phyloP scores from a whole-genome alignment of 1,140 invertebrate genomes.

The Hetaerina americana region DNA sequence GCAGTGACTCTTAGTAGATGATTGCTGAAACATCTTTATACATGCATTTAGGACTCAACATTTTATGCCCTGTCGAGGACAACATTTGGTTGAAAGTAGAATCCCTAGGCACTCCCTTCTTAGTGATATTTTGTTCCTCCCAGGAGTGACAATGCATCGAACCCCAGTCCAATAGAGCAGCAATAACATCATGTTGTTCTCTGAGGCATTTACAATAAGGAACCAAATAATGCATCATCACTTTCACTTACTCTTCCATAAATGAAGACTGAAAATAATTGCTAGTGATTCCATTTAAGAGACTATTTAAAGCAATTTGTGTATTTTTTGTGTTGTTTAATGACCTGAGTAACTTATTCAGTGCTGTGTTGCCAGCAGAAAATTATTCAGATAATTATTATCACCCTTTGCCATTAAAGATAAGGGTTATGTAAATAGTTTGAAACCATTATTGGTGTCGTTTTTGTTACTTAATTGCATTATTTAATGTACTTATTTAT shows the following conservation, averaged over 20 bases:
- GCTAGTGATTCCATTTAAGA: not conserved
- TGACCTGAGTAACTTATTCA: not conserved
- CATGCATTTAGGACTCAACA: not conserved
- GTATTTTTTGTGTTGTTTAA: not conserved
- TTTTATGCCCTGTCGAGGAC: too few species aligned
- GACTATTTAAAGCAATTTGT: not conserved
- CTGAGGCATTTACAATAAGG: not conserved
- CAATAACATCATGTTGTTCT: not conserved
- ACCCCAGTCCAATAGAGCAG: not conserved
- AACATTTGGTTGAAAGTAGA: too few species aligned
- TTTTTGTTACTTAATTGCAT: not conserved
- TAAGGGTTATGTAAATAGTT: not conserved
- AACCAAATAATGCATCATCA: not conserved
- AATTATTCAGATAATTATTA: not conserved
- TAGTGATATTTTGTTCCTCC: not conserved
- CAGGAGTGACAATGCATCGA: not conserved
- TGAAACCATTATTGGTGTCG: not conserved
- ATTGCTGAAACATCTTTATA: not conserved
- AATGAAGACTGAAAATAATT: not conserved
- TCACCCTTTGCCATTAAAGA: not conserved
- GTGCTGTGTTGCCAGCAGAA: not conserved
- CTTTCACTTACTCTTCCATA: not conserved
- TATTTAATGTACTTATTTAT: slow-evolving; percentile 1
- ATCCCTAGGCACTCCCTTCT: too few species aligned
- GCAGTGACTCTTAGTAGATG: not conserved